Conservation (phyloP, 2,888 invertebrate species). For the Lasioglossum calceatum region DNA sequence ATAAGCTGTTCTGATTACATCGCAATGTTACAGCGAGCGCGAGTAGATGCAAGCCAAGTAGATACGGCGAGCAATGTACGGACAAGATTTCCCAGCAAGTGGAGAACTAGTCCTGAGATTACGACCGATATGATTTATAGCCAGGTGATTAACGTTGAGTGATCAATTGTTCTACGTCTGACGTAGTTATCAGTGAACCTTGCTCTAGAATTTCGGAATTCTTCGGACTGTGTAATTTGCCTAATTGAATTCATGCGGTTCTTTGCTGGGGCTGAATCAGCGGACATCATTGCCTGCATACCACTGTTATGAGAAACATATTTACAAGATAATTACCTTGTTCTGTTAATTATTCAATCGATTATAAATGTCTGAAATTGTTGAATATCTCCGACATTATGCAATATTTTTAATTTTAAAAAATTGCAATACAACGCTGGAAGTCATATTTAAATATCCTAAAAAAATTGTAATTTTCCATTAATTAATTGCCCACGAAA, state of each 20-base stretch:
- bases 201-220: conserved; percentile 3
- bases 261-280: neutral
- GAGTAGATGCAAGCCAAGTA: neutral
- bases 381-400: neutral
- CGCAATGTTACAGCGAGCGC: neutral
- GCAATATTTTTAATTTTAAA: neutral
- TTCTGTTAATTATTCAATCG: neutral
- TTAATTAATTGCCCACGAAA: neutral
- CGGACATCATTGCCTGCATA: neutral
- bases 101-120: neutral
- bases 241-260: neutral
- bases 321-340: neutral
- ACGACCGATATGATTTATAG: conserved; percentile 6
- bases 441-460: neutral
- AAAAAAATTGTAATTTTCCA: neutral
- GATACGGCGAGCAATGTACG: neutral
- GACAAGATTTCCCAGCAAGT: neutral
- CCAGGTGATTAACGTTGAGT: neutral
- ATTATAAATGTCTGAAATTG: neutral
- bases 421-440: neutral
- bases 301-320: neutral
- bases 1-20: conserved; percentile 5
- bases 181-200: neutral
- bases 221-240: neutral
- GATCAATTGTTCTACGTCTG: neutral